phyloP scores from a whole-genome alignment of 2,113 vertebrate genomes.

The Etheostoma cragini region DNA sequence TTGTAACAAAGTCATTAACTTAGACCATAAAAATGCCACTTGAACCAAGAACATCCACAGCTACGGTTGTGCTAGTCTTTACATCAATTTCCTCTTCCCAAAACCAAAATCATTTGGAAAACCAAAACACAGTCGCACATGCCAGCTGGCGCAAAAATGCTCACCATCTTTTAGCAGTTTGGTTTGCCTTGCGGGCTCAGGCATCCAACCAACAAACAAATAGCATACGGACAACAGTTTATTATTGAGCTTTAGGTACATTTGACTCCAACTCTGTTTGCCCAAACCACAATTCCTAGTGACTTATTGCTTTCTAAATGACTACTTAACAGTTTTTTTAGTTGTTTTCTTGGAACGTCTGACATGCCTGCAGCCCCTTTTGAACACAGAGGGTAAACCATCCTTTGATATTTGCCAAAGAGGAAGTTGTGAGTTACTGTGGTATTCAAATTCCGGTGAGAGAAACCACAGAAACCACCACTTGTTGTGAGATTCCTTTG shows the following conservation, averaged over 20 bases:
- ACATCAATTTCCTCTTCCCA: conserved; percentile 14
- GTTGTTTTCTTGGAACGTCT: conserved; percentile 23
- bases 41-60: not conserved
- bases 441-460: conserved; percentile 60
- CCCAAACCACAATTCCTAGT: conserved; percentile 27
- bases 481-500: conserved; percentile 72
- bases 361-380: conserved; percentile 12
- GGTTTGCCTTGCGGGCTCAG: conserved; percentile 18
- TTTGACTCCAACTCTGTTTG: not conserved
- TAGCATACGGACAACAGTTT: conserved; percentile 4
- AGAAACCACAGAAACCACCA: conserved; percentile 71
- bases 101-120: conserved; percentile 37
- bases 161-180: conserved; percentile 37
- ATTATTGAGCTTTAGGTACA: conserved; percentile 37
- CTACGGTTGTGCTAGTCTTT: not conserved
- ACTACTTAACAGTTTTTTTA: conserved; percentile 26
- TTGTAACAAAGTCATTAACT: not conserved
- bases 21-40: not conserved
- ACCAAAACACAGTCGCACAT: conserved; percentile 42
- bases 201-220: conserved; percentile 35
- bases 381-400: conserved; percentile 38
- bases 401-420: conserved; percentile 51
- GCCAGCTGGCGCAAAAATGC: conserved; percentile 21
- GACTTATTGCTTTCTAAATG: conserved; percentile 40
- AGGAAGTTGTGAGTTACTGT: conserved; percentile 68